These are phyloP conservation scores for Brenthis hecate DNA, from an alignment of 2,888 invertebrate species.

Conservation along the genomic window DNA sequence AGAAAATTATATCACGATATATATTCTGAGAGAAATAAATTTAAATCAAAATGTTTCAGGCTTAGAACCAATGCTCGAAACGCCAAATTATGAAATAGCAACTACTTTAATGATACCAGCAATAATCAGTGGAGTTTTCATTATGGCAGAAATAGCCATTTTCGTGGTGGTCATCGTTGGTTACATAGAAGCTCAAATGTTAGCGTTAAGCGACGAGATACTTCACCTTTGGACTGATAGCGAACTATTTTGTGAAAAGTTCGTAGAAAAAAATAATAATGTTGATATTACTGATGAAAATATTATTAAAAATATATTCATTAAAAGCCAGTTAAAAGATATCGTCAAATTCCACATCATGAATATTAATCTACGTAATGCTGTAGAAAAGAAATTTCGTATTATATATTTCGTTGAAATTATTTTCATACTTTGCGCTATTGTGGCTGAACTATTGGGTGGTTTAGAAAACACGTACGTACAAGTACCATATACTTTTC, in stretches of 20 bases:
- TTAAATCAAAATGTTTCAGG: conserved; percentile 44
- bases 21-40: neutral
- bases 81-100: conserved; percentile 59
- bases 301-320: conserved; percentile 45
- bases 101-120: conserved; percentile 39
- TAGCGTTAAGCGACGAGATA: conserved; percentile 56
- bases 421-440: conserved; percentile 47
- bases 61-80: conserved; percentile 56
- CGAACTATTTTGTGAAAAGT: conserved; percentile 30
- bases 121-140: conserved; percentile 47
- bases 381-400: conserved; percentile 50
- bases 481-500: conserved; percentile 53
- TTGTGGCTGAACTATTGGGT: conserved; percentile 59
- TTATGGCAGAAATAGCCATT: conserved; percentile 50
- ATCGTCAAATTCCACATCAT: conserved; percentile 51
- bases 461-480: conserved; percentile 60
- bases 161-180: conserved; percentile 55
- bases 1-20: too few species aligned
- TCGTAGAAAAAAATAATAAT: conserved; percentile 12
- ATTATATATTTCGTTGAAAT: conserved; percentile 55
- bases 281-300: conserved; percentile 21
- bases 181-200: conserved; percentile 58
- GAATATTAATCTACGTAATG: conserved; percentile 46
- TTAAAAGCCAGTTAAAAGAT: conserved; percentile 45
- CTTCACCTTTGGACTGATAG: conserved; percentile 53